Evolutionary conservation across 2,888 invertebrate species (phyloP), one percentile per base, ranked within the genome.

Genomic region (Drosophila merina): DNA sequence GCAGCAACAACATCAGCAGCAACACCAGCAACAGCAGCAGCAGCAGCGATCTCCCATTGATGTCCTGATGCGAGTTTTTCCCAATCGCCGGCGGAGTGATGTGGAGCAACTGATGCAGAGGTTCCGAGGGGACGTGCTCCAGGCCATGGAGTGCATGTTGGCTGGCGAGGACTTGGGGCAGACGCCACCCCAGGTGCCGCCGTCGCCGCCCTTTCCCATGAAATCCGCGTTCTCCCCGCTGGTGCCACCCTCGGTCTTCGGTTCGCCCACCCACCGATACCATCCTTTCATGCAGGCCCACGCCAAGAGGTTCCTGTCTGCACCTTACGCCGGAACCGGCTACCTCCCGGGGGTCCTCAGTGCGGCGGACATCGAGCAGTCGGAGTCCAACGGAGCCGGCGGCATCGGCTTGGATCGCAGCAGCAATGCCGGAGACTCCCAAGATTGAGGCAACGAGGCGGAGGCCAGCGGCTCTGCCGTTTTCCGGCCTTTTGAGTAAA

Each of bases 131-230:
- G 98, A 98, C 90, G 96, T 97, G 0, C 95, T 98, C 0, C 96
- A 97, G 79, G 97, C 98, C 0, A 98, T 98, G 94, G 98, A 98
- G 89, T 94, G 96, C 89, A 95, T 98, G 93, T 94, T 97, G 10
- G 95, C 95, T 72, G 95, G 95, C 1, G 93, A 93, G 64, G 90
- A 92, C 67, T 76, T 90, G 55, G 79, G 86, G 2, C 89, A 89
- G 66, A 83, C 89, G 4, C 77, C 77, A 40, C 79, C 89, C 2
- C 89, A 83, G 69, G 88, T 90, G 25, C 88, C 90, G 25, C 88
- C 91, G 0, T 90, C 92, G 6, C 91, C 92, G 33, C 91, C 91
- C 10, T 92, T 92, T 59, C 90, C 92, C 10, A 82, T 92, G 63
- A 92, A 92, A 80, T 96, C 96, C 0, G 96, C 96, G 6, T 97